Evolutionary conservation across 2,888 invertebrate species (phyloP), one percentile per base, ranked within the genome.

Genomic region (Pyrrhia umbra): DNA sequence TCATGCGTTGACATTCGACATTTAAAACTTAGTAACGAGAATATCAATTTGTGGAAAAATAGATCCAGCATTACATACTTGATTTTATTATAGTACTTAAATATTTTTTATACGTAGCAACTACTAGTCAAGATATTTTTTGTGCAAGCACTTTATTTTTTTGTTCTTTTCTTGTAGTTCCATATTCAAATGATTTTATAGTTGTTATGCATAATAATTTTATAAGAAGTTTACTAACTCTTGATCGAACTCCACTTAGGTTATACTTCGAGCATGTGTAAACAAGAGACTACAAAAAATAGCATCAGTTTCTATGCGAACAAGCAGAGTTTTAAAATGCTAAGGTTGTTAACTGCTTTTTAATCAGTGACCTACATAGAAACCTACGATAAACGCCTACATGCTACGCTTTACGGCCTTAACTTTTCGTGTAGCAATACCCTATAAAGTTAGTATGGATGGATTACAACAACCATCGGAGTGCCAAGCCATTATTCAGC

Each of bases 361-460:
- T 80, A 74, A 81, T 79, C 69, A 68, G 71, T 83, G 81, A 82
- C 84, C 85, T 75, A 85, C 85, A 81, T 83, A 74, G 76, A 80
- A 83, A 73, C 77, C 77, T 77, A 65, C 65, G 57, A 39, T 52
- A 45, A 43, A 72, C 75, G 73, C 75, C 74, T 63, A 79, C 84
- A 57, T 77, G 62, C 77, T 66, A 77, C 68, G 63, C 73, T 75
- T 80, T 73, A 81, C 77, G 61, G 69, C 64, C 52, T 71, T 71
- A 77, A 68, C 76, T 82, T 78, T 80, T 81, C 74, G 73, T 79
- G 69, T 73, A 76, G 77, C 72, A 77, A 67, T 51, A 56, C 61
- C 45, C 56, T 47, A 62, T 67, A 75, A 68, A 66, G 27, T 57
- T 47, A 64, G 62, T 49, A 45, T 23, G 2, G 23, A 58, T 34